Evolutionary conservation across 2,113 vertebrate species (phyloP).

Genomic region (Hippolais icterina): DNA sequence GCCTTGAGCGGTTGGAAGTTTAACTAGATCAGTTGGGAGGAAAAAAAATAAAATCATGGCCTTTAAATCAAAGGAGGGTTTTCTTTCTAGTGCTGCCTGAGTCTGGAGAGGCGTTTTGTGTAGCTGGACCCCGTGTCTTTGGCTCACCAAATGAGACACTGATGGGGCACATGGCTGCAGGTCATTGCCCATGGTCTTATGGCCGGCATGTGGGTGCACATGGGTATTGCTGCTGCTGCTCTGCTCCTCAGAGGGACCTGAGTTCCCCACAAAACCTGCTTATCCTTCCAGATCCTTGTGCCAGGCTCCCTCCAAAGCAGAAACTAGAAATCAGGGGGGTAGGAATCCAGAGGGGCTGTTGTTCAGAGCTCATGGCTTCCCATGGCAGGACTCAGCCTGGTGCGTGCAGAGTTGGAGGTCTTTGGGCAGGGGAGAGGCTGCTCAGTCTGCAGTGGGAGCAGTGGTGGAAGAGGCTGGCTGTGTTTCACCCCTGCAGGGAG

Average conservation of each 20-base stretch:
- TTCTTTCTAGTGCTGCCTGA: background rate
- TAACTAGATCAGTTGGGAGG: constrained; percentile 41
- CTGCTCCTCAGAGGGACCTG: background rate
- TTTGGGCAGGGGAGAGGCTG: background rate
- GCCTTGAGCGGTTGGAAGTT: constrained; percentile 58
- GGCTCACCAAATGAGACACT: background rate
- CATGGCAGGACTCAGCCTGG: background rate
- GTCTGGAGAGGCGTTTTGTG: background rate
- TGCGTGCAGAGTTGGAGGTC: background rate
- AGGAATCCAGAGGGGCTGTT: background rate
- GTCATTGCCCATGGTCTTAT: background rate
- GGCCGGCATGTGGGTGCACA: fast-evolving
- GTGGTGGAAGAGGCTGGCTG: constrained; percentile 35
- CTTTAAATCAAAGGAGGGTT: background rate
- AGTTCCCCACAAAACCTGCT: background rate
- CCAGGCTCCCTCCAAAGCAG: background rate
- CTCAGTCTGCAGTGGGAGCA: background rate
- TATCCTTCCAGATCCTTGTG: fast-evolving
- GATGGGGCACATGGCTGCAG: background rate
- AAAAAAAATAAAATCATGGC: background rate
- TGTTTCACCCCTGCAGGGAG: constrained; percentile 40
- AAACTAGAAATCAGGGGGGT: background rate
- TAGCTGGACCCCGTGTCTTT: background rate
- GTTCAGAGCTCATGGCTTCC: background rate
- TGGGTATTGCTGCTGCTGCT: background rate